Conservation (phyloP, 2,888 invertebrate genomes). For the Minunthozetes semirufus region DNA sequence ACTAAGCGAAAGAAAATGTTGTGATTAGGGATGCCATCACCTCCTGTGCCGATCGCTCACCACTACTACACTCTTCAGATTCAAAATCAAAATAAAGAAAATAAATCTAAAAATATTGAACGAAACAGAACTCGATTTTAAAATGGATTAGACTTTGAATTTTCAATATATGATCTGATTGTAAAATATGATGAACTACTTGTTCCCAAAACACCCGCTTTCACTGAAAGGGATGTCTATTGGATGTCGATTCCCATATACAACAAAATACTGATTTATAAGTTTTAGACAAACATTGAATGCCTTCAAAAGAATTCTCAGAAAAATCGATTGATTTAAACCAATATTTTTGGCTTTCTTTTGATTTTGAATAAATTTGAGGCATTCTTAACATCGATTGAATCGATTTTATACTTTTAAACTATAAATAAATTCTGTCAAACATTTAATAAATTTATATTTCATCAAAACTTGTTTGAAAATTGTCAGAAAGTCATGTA, state of each 20-base stretch:
- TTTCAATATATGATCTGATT: constrained; percentile 2
- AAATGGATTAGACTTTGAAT: constrained; percentile 9
- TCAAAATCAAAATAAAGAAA: neutral
- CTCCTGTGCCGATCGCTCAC: constrained; percentile 7
- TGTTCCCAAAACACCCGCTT: neutral
- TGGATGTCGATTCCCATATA: no score
- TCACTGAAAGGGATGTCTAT: neutral
- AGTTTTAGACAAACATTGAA: no score
- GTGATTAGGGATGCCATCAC: constrained; percentile 21
- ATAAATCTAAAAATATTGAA: neutral
- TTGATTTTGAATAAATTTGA: no score
- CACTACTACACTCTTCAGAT: neutral
- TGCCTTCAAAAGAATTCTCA: no score
- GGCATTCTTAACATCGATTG: no score
- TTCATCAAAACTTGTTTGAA: neutral
- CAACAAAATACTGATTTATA: no score
- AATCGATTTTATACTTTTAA: no score
- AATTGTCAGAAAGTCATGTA: neutral
- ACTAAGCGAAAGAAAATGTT: constrained; percentile 26
- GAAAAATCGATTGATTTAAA: no score
- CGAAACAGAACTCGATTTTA: neutral
- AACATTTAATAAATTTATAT: no score
- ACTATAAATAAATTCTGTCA: no score
- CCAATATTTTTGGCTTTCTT: no score
- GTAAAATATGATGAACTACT: neutral